Evolutionary conservation across 2,888 invertebrate species (phyloP).

Genomic region (Leucoma salicis): DNA sequence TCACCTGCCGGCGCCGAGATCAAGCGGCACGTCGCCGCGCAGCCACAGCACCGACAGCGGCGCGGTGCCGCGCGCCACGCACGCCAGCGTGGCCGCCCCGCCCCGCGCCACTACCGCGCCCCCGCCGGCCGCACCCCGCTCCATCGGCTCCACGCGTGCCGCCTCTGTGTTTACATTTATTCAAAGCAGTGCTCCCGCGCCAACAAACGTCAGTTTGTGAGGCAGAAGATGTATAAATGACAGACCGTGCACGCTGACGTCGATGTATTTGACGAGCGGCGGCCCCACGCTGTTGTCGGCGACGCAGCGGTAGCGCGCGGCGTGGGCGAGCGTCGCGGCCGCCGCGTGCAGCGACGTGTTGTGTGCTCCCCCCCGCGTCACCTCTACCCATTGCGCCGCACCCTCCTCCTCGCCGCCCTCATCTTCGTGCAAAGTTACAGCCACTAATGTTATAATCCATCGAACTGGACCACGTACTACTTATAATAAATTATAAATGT

Average conservation of each 20-base stretch:
- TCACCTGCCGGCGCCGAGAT: slow-evolving; percentile 82
- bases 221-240: not conserved
- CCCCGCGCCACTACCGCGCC: slow-evolving; percentile 83
- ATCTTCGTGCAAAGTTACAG: no score
- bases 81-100: slow-evolving; percentile 83
- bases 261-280: slow-evolving; percentile 89
- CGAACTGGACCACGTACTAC: no score
- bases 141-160: slow-evolving; percentile 87
- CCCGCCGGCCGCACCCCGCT: slow-evolving; percentile 70
- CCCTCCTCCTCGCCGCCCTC: slow-evolving; percentile 31
- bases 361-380: slow-evolving; percentile 28
- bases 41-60: slow-evolving; percentile 91
- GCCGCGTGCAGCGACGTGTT: slow-evolving; percentile 85
- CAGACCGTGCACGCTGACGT: slow-evolving; percentile 89
- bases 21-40: slow-evolving; percentile 85
- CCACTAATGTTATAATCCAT: no score
- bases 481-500: no score
- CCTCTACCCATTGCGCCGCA: slow-evolving; percentile 42
- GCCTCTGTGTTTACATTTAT: slow-evolving; percentile 79
- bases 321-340: slow-evolving; percentile 85
- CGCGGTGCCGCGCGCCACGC: slow-evolving; percentile 89
- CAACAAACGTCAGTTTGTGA: no score
- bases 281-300: slow-evolving; percentile 92
- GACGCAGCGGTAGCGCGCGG: slow-evolving; percentile 90
- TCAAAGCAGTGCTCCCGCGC: not conserved